These are phyloP conservation scores for Steinernema feltiae DNA, from an alignment of 1,140 invertebrate species.

Conservation along the genomic window DNA sequence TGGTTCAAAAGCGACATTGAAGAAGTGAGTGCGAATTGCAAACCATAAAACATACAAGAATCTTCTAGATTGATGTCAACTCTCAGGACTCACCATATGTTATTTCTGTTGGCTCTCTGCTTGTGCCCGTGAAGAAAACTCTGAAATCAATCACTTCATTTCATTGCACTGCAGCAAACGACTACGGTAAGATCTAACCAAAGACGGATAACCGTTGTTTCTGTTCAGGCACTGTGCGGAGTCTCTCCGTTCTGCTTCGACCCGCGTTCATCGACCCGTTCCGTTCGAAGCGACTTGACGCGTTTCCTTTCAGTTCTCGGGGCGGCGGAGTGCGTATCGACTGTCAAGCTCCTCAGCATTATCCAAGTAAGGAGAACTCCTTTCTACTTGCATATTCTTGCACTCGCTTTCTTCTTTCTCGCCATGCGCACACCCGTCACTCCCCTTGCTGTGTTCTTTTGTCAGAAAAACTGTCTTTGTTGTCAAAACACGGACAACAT, in stretches of 20 bases:
- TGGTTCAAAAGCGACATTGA: slow-evolving; percentile 31
- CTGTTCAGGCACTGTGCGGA: slow-evolving; percentile 10
- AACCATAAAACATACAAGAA: not conserved
- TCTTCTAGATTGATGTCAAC: not conserved
- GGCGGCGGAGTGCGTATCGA: slow-evolving; percentile 24
- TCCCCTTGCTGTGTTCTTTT: not conserved
- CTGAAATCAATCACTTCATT: slow-evolving; percentile 16
- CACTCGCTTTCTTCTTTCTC: slow-evolving; percentile 19
- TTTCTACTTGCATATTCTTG: slow-evolving; percentile 12
- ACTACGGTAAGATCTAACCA: slow-evolving; percentile 18
- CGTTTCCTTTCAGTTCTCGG: slow-evolving; percentile 12
- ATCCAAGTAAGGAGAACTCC: slow-evolving; percentile 26
- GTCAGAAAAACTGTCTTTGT: no score
- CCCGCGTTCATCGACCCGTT: slow-evolving; percentile 31
- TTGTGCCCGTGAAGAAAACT: not conserved
- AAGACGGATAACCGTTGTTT: not conserved
- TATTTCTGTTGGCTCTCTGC: not conserved
- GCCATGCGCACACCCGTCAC: not conserved
- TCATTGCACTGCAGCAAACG: slow-evolving; percentile 26
- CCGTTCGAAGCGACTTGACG: slow-evolving; percentile 23
- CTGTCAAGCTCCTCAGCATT: slow-evolving; percentile 28
- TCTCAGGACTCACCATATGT: not conserved
- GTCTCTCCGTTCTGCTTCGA: slow-evolving; percentile 24
- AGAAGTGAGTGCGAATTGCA: slow-evolving; percentile 20
- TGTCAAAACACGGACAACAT: no score